A percentile compares a stretch with the other conserved stretches of the same genome.
These are phyloP conservation scores for Zosterops hypoxanthus DNA, from an alignment of 2,113 vertebrate species.

Conservation along the genomic window DNA sequence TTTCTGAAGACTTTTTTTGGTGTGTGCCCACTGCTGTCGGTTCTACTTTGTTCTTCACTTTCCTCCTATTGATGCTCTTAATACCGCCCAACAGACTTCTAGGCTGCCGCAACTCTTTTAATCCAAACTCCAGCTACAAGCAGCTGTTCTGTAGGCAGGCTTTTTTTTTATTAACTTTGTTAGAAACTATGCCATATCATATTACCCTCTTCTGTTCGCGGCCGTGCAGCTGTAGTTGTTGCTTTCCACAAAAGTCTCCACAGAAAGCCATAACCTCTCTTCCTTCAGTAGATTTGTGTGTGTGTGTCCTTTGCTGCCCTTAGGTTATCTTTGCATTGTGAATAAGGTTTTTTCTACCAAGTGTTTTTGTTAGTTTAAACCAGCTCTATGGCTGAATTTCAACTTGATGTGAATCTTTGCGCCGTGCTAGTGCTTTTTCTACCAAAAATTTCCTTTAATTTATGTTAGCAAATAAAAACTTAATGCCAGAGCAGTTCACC, in stretches of 20 bases:
- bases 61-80: constrained; percentile 28
- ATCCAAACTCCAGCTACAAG: constrained; percentile 71
- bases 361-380: not conserved
- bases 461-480: not conserved
- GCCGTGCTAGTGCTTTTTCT: not conserved
- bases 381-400: not conserved
- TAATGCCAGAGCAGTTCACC: not conserved
- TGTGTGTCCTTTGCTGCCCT: constrained; percentile 36
- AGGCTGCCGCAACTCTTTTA: constrained; percentile 51
- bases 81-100: constrained; percentile 47
- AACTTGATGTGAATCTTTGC: not conserved
- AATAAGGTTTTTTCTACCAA: not conserved
- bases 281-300: not conserved
- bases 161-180: constrained; percentile 71
- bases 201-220: constrained; percentile 65
- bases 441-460: not conserved
- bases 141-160: constrained; percentile 74
- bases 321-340: not conserved
- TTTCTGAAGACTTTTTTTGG: constrained; percentile 15
- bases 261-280: not conserved
- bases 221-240: constrained; percentile 68
- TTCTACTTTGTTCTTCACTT: constrained; percentile 48
- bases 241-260: constrained; percentile 67
- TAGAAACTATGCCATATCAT: constrained; percentile 71
- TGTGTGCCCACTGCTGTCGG: not conserved